phyloP scores from a whole-genome alignment of 2,113 vertebrate genomes.

The Spheniscus mendiculus region DNA sequence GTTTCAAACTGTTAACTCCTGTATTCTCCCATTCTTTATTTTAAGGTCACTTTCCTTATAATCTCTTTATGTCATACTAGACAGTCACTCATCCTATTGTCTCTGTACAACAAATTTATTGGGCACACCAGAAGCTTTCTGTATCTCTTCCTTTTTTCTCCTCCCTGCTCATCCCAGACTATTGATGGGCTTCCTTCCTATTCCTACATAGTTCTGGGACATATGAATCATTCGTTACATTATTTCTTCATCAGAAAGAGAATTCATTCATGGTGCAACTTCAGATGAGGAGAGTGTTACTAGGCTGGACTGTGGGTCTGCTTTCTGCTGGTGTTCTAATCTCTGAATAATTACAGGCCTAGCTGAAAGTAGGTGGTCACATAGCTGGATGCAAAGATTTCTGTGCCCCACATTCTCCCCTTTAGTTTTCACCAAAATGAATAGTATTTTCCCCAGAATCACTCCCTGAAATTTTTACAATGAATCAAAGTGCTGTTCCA shows the following conservation, averaged over 20 bases:
- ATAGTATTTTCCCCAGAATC: background rate
- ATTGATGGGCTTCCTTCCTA: background rate
- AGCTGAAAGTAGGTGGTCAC: background rate
- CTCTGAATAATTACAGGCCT: background rate
- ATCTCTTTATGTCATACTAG: background rate
- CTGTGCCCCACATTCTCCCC: background rate
- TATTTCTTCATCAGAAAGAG: background rate
- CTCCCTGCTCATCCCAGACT: background rate
- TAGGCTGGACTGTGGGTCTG: background rate
- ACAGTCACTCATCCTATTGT: background rate
- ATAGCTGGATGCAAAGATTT: background rate
- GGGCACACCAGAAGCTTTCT: background rate
- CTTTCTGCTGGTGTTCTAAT: background rate
- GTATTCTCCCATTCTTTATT: background rate
- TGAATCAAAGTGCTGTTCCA: background rate
- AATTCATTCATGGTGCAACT: background rate
- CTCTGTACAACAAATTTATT: background rate
- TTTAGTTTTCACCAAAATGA: background rate
- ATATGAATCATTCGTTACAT: rapidly evolving
- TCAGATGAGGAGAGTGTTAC: background rate
- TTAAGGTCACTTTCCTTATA: background rate
- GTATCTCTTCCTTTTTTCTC: background rate
- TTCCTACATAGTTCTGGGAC: background rate
- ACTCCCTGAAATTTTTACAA: background rate
- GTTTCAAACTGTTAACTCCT: background rate